Base-by-base conservation (phyloP, 2,888 invertebrate species). In the Quadroppia sp. region DNA sequence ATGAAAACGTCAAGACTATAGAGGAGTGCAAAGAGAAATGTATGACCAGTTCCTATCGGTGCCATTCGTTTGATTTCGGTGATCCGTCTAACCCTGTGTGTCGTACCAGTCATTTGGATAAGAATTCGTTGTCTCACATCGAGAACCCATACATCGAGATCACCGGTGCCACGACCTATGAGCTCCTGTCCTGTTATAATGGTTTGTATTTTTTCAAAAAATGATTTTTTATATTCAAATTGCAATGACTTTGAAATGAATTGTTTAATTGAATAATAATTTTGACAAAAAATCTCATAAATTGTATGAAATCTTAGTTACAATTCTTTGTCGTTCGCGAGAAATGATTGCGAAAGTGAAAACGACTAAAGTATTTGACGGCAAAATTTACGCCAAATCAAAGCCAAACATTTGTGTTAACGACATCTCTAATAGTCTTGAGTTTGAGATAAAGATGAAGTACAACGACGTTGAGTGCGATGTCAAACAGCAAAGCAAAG, bases 381-480 rank as follows among this genome's bases (percentile, higher is more conserved):
- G 94, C 78, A 94, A 94, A 84, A 91, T 95, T 79, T 95, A 95
- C 84, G 94, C 94, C 77, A 94, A 94, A 83, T 92, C 92, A 76
- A 91, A 92, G 78, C 94, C 94, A 73, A 93, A 92, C 83, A 92
- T 92, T 30, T 95, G 94, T 82, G 90, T 94, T 45, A 88, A 90
- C 78, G 93, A 94, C 82, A 90, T 95, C 71, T 89, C 90, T 80
- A 90, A 89, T 80, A 89, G 91, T 76, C 85, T 94, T 75, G 92
- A 93, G 83, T 95, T 95, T 82, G 92, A 94, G 82, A 85, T 95
- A 78, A 90, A 89, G 79, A 93, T 95, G 91, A 90, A 90, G 72
- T 94, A 93, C 84, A 91, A 91, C 82, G 91, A 94, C 82, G 69
- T 69, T 28, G 36, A 72, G 45, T 76, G 76, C 56, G 75, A 48